Base-by-base conservation (phyloP, 2,113 vertebrate genomes). In the Pollimyrus isidori region DNA sequence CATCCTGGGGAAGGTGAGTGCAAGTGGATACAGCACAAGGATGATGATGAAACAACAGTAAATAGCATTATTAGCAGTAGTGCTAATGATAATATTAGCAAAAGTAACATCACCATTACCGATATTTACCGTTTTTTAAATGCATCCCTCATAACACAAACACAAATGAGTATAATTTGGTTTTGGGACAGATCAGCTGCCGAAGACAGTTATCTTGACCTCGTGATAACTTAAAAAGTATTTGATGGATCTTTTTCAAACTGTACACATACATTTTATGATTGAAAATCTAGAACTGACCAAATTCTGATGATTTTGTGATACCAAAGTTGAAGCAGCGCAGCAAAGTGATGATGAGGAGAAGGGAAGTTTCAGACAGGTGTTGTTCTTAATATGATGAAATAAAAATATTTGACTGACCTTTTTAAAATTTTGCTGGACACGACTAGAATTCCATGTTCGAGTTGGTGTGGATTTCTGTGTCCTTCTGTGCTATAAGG, bases 1-100 rank as follows among this genome's bases (percentile, higher is more conserved):
- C 1, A 88, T 97, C 90, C 95, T 99, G 87, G 98, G 98, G 58
- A 99, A 99, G 97, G 98, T 99, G 93, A 90, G 53, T 48, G 52
- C 45, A 13, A 35, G 13, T 21, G 56, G 56, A 42, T 39, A 21
- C 2, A 11, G 56, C 35, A 7, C 3, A 10, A 21, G 23, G 35
- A 83, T 26, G 17, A 26, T 46, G 15, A 46, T 83, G 17, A 83
- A 35, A 35, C 35, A 35, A 35, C 35, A 35, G 35, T 9, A 45
- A 45, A 45, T 82, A 10, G 4, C 39, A 82, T 39, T 21, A 45
- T 35, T 48, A 48, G 23, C 45, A 48, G 39, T n/a, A 84, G 19
- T 84, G 82, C 35, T 80, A 80, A 42, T 56, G 53, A 56, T 17
- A 30, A 65, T 30, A 69, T 13, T 39, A 35, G 15, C 69, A 39